A percentile compares a stretch with the other conserved stretches of the same genome.
These are phyloP conservation scores for Lasioglossum lativentre DNA, from an alignment of 2,888 invertebrate genomes.

Conservation along the genomic window DNA sequence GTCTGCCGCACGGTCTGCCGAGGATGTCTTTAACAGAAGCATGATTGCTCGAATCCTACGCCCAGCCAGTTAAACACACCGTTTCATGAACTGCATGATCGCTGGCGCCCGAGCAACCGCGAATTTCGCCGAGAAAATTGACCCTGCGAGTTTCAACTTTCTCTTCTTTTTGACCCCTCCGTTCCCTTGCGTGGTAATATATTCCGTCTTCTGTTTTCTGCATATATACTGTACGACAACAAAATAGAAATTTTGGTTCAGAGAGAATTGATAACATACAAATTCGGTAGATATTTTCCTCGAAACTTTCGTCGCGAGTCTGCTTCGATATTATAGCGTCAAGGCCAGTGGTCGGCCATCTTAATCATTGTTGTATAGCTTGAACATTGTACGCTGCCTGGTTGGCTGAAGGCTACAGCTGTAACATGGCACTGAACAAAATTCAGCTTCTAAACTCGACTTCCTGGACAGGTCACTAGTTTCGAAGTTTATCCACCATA, in stretches of 20 bases:
- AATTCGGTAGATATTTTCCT: no score
- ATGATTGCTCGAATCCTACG: constrained; percentile 35
- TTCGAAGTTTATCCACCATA: constrained; percentile 57
- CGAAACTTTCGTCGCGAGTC: no score
- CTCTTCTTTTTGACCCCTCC: neutral
- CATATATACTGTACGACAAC: no score
- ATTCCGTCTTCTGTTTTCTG: no score
- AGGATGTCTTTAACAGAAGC: constrained; percentile 20
- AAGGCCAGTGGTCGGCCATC: no score
- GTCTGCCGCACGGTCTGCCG: constrained; percentile 33
- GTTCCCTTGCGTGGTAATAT: no score
- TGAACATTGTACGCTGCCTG: no score
- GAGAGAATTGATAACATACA: no score
- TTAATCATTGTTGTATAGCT: no score
- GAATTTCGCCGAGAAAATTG: neutral
- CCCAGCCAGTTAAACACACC: neutral
- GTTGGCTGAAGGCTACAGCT: neutral
- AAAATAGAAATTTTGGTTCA: no score
- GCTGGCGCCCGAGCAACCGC: neutral
- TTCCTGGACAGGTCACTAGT: constrained; percentile 43
- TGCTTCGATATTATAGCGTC: no score
- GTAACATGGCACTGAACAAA: neutral
- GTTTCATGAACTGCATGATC: neutral
- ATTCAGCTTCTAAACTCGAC: neutral
- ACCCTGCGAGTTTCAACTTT: neutral